Percentiles rank a stretch among this genome's conserved stretches.
phyloP scores from a whole-genome alignment of 2,888 invertebrate species.

The Horisme vitalbata region DNA sequence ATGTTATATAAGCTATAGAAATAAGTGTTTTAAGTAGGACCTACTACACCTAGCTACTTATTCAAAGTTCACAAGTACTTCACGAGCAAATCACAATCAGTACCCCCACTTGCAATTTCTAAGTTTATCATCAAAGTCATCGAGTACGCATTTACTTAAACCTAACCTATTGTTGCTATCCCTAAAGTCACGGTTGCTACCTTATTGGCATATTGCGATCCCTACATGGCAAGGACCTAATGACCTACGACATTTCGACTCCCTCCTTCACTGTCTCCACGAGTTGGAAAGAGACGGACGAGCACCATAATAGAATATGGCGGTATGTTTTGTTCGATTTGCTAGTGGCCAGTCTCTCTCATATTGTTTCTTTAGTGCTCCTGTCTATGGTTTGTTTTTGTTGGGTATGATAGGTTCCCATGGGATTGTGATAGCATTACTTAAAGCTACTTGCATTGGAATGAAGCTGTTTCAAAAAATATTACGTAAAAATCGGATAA shows the following conservation, averaged over 20 bases:
- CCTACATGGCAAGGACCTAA: slow-evolving; percentile 78
- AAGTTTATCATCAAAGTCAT: slow-evolving; percentile 68
- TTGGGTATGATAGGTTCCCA: slow-evolving; percentile 30
- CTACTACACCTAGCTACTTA: too few species aligned
- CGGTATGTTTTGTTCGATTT: slow-evolving; percentile 77
- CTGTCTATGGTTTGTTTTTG: slow-evolving; percentile 30
- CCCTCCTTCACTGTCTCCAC: slow-evolving; percentile 51
- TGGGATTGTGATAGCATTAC: slow-evolving; percentile 25
- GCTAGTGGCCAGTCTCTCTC: slow-evolving; percentile 71
- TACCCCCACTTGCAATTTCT: slow-evolving; percentile 37
- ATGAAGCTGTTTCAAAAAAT: background rate
- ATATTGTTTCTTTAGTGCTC: slow-evolving; percentile 44
- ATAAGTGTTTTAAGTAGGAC: too few species aligned
- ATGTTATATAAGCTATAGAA: too few species aligned
- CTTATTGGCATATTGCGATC: slow-evolving; percentile 81
- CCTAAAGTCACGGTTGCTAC: slow-evolving; percentile 75
- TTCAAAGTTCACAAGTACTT: too few species aligned
- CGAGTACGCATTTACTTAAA: slow-evolving; percentile 41
- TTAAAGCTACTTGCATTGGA: slow-evolving; percentile 19
- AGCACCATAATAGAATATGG: slow-evolving; percentile 76
- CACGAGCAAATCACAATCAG: slow-evolving; percentile 46
- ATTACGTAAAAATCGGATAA: too few species aligned
- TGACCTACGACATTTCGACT: slow-evolving; percentile 82
- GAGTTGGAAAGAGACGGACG: slow-evolving; percentile 53
- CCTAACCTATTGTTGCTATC: slow-evolving; percentile 72